These are phyloP conservation scores for Panthera leo DNA, from an alignment of 2,113 vertebrate genomes.

Conservation along the genomic window DNA sequence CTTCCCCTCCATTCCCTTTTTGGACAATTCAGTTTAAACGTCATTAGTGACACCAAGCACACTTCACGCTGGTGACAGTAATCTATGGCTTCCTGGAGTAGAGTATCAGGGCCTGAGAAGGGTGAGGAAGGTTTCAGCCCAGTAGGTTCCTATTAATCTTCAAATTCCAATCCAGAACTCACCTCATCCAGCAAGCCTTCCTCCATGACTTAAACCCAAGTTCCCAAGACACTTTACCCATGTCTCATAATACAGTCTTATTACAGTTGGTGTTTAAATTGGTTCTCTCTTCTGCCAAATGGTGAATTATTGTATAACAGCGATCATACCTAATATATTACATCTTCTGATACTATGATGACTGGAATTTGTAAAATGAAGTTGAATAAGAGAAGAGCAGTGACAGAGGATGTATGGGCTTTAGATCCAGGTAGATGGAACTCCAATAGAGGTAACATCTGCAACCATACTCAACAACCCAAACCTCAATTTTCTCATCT, in stretches of 20 bases:
- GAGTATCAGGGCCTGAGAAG: background rate
- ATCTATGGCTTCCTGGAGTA: background rate
- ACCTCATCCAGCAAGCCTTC: background rate
- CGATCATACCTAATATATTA: background rate
- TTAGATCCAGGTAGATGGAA: background rate
- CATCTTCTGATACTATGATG: background rate
- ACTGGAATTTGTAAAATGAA: background rate
- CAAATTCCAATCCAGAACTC: background rate
- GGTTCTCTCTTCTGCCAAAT: background rate
- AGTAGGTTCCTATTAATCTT: background rate
- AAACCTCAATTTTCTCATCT: background rate
- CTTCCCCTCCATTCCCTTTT: background rate
- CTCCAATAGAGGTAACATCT: background rate
- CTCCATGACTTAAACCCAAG: background rate
- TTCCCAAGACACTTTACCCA: background rate
- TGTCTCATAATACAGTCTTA: background rate
- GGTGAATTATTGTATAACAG: background rate
- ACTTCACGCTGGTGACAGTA: background rate
- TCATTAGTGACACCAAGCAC: background rate
- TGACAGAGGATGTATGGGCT: background rate
- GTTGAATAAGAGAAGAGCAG: background rate
- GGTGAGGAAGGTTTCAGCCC: background rate
- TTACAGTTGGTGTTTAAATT: background rate
- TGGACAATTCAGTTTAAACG: background rate
- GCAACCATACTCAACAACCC: background rate